A percentile compares a stretch with the other conserved stretches of the same genome.
These are phyloP conservation scores for Drosophila subpulchrella DNA, from an alignment of 1,140 invertebrate genomes.

Conservation along the genomic window DNA sequence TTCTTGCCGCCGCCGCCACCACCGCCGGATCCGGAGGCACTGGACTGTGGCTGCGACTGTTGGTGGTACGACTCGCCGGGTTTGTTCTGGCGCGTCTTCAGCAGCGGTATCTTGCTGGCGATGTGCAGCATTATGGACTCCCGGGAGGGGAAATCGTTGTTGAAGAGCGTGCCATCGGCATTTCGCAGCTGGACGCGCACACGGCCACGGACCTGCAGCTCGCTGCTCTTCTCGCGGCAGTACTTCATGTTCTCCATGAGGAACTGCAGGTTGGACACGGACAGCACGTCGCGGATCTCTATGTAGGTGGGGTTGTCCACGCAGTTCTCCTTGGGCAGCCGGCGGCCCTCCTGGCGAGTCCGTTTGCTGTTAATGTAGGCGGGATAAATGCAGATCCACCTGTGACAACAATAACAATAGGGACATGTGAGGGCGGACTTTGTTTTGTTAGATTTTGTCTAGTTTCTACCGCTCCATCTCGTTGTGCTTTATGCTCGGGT, in stretches of 20 bases:
- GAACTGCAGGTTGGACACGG: conserved; percentile 92
- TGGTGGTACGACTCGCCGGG: conserved; percentile 47
- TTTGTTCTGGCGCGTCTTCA: conserved; percentile 90
- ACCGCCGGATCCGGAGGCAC: conserved; percentile 38
- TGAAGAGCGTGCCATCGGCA: conserved; percentile 93
- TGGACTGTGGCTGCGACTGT: conserved; percentile 57
- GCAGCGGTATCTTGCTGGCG: conserved; percentile 95
- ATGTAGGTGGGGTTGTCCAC: conserved; percentile 97
- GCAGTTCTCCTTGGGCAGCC: conserved; percentile 92
- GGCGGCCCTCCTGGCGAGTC: conserved; percentile 93
- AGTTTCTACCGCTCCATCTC: conserved; percentile 85
- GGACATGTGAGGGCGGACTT: conserved; percentile 32
- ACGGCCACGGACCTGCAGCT: conserved; percentile 92
- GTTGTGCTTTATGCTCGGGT: conserved; percentile 89
- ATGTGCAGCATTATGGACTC: conserved; percentile 91
- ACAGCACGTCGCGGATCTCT: conserved; percentile 96
- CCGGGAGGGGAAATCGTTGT: conserved; percentile 90
- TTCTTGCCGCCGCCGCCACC: conserved; percentile 59
- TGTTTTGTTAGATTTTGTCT: conserved; percentile 28
- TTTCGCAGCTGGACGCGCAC: conserved; percentile 96
- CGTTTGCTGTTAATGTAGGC: conserved; percentile 98
- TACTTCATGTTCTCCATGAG: conserved; percentile 98
- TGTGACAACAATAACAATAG: conserved; percentile 83
- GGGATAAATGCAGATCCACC: conserved; percentile 99
- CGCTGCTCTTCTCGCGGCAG: conserved; percentile 95